Conservation (phyloP, 2,113 vertebrate genomes). For the Colinus virginianus region DNA sequence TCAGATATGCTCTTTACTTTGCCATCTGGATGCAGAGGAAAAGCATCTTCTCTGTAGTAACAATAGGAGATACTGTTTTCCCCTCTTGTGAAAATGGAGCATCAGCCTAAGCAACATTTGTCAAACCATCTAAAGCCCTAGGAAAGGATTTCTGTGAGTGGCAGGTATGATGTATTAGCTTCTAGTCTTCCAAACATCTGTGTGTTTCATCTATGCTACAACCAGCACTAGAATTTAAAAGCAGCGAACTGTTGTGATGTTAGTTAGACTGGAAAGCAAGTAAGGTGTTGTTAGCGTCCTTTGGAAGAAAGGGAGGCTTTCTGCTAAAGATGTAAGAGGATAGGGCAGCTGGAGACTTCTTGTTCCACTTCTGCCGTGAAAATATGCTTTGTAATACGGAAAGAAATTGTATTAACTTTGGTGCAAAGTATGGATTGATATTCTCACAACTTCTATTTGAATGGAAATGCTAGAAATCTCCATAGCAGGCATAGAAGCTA, state of each 20-base stretch:
- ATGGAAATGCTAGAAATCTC: not conserved
- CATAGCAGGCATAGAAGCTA: not conserved
- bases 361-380: constrained; percentile 13
- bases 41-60: not conserved
- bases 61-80: not conserved
- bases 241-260: not conserved
- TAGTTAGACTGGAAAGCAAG: not conserved
- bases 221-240: not conserved
- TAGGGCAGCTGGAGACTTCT: not conserved
- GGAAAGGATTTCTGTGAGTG: not conserved
- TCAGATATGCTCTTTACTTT: not conserved
- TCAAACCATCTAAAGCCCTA: not conserved
- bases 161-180: not conserved
- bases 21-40: not conserved
- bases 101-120: not conserved
- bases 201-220: not conserved
- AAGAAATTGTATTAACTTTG: constrained; percentile 30
- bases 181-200: not conserved
- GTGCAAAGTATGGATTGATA: constrained; percentile 11
- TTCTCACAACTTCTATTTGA: constrained; percentile 15
- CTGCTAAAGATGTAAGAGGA: not conserved
- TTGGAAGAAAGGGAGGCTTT: not conserved
- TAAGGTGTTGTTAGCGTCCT: not conserved
- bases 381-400: not conserved
- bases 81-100: not conserved